A percentile compares a stretch with the other conserved stretches of the same genome.
Conservation (phyloP, 1,140 invertebrate genomes). For the Rhagoletis pomonella region DNA sequence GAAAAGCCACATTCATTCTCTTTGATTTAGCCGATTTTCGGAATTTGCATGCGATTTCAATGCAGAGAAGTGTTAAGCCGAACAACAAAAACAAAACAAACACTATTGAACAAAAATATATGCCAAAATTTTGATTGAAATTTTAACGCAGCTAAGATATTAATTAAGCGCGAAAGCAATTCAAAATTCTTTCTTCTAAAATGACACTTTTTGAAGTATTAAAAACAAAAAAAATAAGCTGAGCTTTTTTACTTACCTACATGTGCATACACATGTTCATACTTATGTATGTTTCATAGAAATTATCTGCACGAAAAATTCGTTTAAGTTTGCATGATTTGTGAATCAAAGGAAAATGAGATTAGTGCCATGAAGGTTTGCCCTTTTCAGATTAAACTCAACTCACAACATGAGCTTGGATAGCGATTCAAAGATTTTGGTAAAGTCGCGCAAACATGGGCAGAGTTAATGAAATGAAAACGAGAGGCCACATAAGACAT, state of each 20-base stretch:
- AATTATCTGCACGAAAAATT: no score
- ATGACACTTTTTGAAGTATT: no score
- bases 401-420: background rate
- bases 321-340: background rate
- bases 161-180: no score
- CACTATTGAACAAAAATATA: no score
- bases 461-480: conserved; percentile 15
- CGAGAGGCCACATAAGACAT: background rate
- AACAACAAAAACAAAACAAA: no score
- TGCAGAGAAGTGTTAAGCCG: background rate
- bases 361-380: background rate
- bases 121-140: no score
- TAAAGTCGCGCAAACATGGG: background rate
- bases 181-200: no score
- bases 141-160: no score
- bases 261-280: no score
- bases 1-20: background rate
- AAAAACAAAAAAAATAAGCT: no score
- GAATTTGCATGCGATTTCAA: background rate
- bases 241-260: no score
- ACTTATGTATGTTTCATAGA: no score
- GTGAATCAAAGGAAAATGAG: background rate
- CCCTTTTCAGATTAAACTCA: conserved; percentile 29
- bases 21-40: background rate
- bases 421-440: background rate